Evolutionary conservation across 2,113 vertebrate genomes (phyloP).

Genomic region (Orycteropus afer): DNA sequence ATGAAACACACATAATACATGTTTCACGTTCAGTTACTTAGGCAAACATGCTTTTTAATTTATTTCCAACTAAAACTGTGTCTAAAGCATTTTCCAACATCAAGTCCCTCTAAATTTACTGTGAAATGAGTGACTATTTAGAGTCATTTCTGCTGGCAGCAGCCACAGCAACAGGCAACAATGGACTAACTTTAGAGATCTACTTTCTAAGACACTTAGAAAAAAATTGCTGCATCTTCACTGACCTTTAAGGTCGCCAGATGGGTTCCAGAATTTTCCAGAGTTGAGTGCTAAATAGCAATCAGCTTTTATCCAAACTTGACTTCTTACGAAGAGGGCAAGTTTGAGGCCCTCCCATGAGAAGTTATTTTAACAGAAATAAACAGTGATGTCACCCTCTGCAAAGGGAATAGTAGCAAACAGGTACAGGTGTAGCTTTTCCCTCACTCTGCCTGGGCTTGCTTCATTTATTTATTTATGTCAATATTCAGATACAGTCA

Average conservation of each 20-base stretch:
- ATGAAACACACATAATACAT: constrained; percentile 45
- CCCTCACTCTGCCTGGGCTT: neutral
- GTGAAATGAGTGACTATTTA: constrained; percentile 56
- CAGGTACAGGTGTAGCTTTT: constrained; percentile 48
- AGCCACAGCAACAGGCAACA: neutral
- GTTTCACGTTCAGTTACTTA: constrained; percentile 75
- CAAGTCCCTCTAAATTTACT: constrained; percentile 64
- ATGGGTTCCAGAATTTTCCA: constrained; percentile 45
- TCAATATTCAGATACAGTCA: neutral
- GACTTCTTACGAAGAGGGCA: constrained; percentile 45
- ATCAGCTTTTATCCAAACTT: constrained; percentile 3
- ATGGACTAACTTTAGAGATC: constrained; percentile 11
- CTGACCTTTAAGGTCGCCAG: constrained; percentile 16
- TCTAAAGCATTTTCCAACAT: constrained; percentile 58
- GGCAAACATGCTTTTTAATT: constrained; percentile 64
- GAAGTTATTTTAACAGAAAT: constrained; percentile 72
- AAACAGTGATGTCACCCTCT: constrained; percentile 75
- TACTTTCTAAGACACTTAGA: constrained; percentile 1
- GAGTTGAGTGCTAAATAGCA: constrained; percentile 15
- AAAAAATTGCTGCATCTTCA: neutral
- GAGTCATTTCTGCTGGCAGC: constrained; percentile 40
- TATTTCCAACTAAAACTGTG: constrained; percentile 48
- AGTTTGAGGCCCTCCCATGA: constrained; percentile 54
- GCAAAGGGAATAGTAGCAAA: constrained; percentile 65
- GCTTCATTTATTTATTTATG: constrained; percentile 7